Evolutionary conservation across 2,113 vertebrate species (phyloP), one percentile per base, ranked within the genome.

Genomic region (Taxidea taxus): DNA sequence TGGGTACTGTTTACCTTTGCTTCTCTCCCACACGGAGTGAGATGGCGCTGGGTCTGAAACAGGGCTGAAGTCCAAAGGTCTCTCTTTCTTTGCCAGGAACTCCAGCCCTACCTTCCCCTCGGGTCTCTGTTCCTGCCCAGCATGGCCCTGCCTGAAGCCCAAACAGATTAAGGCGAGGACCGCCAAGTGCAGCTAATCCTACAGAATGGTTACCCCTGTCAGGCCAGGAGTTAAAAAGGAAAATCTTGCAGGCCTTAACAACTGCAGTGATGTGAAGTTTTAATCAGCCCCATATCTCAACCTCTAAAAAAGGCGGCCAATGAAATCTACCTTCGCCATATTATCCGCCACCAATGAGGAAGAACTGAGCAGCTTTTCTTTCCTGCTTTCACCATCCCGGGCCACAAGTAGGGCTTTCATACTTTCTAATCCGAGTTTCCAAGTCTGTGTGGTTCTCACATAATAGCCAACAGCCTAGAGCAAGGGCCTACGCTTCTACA

Each of bases 311-410:
- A 96, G 98, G 98, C 98, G 75, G 98, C 97, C 98, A 98, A 98
- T 94, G 97, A 97, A 98, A 98, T 98, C 99, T 97, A 99, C 98
- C 98, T 99, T 98, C 95, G 98, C 98, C 98, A 97, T 98, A 98
- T 99, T 99, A 99, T 96, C 98, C 95, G 2, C 98, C 97, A 99
- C 98, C 98, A 99, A 98, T 99, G 98, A 99, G 97, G 99, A 99
- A 99, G 99, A 98, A 99, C 99, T 99, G 99, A 98, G 98, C 98
- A 98, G 97, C 98, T 97, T 98, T 99, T 98, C 98, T 99, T 98
- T 51, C 47, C 95, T 1, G 96, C 98, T 98, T 96, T 97, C 97
- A 98, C 98, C 97, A 97, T 90, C 77, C 97, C 87, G 97, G 97
- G 97, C 98, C 98, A 98, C 98, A 99, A 98, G 98, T 81, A 98